phyloP scores from a whole-genome alignment of 1,140 invertebrate species.

The Doryteuthis pealeii region DNA sequence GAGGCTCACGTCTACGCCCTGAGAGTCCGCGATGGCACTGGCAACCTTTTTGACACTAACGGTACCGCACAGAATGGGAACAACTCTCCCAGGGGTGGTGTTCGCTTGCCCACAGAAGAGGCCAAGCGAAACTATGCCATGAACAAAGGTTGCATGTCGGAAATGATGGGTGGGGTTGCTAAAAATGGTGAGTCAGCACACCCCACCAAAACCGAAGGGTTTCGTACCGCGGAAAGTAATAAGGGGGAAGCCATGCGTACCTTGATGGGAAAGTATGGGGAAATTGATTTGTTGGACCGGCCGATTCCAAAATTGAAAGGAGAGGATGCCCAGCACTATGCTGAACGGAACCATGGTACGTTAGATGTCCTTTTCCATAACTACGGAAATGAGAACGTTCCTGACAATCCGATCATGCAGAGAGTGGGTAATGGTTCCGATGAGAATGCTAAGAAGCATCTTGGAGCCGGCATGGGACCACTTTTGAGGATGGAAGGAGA shows the following conservation, averaged over 20 bases:
- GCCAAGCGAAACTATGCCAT: conserved; percentile 33
- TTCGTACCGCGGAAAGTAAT: conserved; percentile 40
- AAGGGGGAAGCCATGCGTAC: conserved; percentile 50
- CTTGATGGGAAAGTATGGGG: conserved; percentile 52
- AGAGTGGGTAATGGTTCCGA: conserved; percentile 48
- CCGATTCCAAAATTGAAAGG: conserved; percentile 43
- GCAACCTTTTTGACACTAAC: conserved; percentile 45
- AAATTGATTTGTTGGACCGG: conserved; percentile 26
- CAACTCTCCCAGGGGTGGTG: conserved; percentile 35
- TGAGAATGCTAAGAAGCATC: conserved; percentile 47
- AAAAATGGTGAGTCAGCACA: conserved; percentile 40
- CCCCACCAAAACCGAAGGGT: conserved; percentile 40
- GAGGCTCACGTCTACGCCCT: conserved; percentile 41
- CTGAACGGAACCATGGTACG: conserved; percentile 46
- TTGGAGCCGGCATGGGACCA: conserved; percentile 49
- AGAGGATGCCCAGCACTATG: conserved; percentile 47
- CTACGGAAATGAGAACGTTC: conserved; percentile 35
- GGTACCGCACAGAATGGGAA: conserved; percentile 28
- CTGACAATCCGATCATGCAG: conserved; percentile 32
- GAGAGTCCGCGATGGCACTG: conserved; percentile 42
- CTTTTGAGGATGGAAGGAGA: conserved; percentile 46
- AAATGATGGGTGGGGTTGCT: conserved; percentile 48
- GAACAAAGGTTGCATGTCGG: conserved; percentile 47
- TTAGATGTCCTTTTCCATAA: conserved; percentile 47
- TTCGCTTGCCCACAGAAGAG: conserved; percentile 34